These are phyloP conservation scores for Odobenus rosmarus DNA, from an alignment of 2,113 vertebrate species.

Conservation along the genomic window DNA sequence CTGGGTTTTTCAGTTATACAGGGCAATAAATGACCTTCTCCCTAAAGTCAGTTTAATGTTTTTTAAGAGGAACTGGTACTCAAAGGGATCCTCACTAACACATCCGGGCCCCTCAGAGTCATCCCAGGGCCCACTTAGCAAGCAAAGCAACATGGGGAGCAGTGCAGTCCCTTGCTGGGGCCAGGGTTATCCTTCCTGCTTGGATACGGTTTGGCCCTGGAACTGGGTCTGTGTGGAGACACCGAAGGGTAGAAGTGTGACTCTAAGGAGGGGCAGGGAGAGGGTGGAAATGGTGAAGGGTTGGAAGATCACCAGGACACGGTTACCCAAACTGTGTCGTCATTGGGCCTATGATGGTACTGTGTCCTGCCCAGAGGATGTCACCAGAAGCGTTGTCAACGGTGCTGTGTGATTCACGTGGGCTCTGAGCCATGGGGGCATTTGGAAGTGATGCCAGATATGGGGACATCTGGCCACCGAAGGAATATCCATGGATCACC, in stretches of 20 bases:
- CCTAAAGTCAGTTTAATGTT: not conserved
- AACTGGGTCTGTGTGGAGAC: not conserved
- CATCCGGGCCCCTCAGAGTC: not conserved
- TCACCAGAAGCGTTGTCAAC: not conserved
- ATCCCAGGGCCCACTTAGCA: not conserved
- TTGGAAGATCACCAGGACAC: not conserved
- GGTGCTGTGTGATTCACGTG: not conserved
- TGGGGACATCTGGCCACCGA: not conserved
- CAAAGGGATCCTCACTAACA: not conserved
- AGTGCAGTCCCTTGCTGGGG: not conserved
- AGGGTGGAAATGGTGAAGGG: not conserved
- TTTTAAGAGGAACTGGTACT: not conserved
- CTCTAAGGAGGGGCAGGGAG: not conserved
- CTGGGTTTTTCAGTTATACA: not conserved
- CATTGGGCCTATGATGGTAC: not conserved
- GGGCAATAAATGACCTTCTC: not conserved
- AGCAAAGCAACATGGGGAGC: rapidly evolving
- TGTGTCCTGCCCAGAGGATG: no score
- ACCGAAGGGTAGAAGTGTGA: no score
- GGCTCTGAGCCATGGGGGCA: not conserved
- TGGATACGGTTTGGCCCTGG: not conserved
- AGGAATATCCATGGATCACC: not conserved
- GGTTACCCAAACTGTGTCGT: not conserved
- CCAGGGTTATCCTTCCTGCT: not conserved
- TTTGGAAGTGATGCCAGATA: not conserved